These are phyloP conservation scores for Amitus sp. DNA, from an alignment of 2,888 invertebrate genomes.

Conservation along the genomic window DNA sequence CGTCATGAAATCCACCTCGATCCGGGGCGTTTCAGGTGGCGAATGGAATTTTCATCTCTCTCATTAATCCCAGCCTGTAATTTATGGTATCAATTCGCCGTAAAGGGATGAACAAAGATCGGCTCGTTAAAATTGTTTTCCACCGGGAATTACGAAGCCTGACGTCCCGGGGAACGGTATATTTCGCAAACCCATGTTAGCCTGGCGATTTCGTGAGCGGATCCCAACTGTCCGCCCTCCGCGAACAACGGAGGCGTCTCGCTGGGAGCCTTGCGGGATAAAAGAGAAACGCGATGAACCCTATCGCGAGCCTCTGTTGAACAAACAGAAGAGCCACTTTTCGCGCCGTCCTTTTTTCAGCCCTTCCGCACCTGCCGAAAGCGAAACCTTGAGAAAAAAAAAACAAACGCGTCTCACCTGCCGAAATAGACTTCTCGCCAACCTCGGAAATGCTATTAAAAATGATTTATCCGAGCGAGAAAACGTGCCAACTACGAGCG, in stretches of 20 bases:
- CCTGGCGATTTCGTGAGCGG: constrained; percentile 1
- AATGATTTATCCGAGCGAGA: too few relatives aligned
- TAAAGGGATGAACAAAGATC: neutral
- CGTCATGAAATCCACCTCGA: too few relatives aligned
- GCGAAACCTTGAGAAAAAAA: too few relatives aligned
- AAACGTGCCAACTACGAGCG: too few relatives aligned
- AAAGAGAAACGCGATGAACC: constrained; percentile 37
- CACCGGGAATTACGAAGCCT: constrained; percentile 1
- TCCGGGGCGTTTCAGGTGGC: neutral
- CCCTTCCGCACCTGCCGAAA: constrained; percentile 23
- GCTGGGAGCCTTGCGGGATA: constrained; percentile 17
- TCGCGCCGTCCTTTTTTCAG: constrained; percentile 52
- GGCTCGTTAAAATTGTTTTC: constrained; percentile 6
- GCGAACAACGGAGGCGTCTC: constrained; percentile 9
- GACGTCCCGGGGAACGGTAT: neutral
- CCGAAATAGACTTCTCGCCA: too few relatives aligned
- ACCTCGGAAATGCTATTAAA: too few relatives aligned
- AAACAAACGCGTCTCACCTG: too few relatives aligned
- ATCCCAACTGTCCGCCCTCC: constrained; percentile 49
- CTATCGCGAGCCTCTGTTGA: constrained; percentile 39
- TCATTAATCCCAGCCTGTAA: too few relatives aligned
- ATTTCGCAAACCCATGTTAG: neutral
- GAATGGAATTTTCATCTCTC: too few relatives aligned
- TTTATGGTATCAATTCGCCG: constrained; percentile 3
- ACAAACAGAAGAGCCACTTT: constrained; percentile 57